Evolutionary conservation across 2,888 invertebrate species (phyloP).

Genomic region (Sialis fuliginosa): DNA sequence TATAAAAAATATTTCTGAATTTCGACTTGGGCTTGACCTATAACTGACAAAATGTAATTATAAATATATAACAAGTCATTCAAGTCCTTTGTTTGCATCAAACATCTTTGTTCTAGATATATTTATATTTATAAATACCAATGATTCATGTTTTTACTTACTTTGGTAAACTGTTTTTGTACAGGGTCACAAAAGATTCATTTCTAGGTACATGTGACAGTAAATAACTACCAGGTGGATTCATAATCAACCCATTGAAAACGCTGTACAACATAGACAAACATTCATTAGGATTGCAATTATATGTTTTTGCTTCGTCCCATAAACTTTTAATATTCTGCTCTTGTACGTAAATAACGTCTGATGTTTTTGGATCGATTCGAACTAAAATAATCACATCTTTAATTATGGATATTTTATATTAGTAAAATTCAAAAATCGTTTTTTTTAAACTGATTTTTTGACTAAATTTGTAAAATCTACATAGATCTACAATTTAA

Average conservation of each 20-base stretch:
- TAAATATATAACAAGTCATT: no score
- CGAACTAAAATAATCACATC: constrained; percentile 1
- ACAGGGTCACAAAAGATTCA: constrained; percentile 1
- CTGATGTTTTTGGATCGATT: constrained; percentile 1
- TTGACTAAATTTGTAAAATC: no score
- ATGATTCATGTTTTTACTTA: no score
- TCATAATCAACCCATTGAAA: background rate
- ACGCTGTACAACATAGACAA: background rate
- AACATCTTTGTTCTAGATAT: no score
- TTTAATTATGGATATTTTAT: no score
- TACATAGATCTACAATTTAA: no score
- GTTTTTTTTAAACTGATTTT: background rate
- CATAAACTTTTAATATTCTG: background rate
- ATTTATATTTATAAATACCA: no score
- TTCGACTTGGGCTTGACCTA: no score
- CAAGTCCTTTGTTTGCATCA: no score
- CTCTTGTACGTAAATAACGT: background rate
- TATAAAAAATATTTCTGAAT: no score
- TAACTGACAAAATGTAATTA: no score
- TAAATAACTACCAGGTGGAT: background rate
- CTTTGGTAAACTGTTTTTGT: no score
- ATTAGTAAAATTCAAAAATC: background rate
- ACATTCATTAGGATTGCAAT: background rate
- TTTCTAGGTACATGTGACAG: background rate
- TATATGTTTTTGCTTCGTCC: background rate